Conservation (phyloP, 2,888 invertebrate genomes). For the Metellina segmentata region DNA sequence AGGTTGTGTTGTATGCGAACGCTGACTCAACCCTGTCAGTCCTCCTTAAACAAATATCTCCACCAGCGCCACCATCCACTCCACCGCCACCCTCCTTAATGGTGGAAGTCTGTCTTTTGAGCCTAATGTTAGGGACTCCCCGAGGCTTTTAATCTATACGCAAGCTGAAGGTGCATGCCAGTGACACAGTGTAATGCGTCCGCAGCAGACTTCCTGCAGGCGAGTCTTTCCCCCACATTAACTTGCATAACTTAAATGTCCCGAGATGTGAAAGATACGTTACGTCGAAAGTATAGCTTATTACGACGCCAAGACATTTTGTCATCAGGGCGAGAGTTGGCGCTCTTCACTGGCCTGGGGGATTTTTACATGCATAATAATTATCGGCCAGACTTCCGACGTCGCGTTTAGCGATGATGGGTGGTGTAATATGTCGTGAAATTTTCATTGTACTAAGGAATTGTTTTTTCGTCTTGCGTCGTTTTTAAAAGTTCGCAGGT, state of each 20-base stretch:
- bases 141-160: conserved; percentile 37
- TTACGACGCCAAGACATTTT: conserved; percentile 31
- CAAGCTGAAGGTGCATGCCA: conserved; percentile 6
- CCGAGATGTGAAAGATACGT: conserved; percentile 27
- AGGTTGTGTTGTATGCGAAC: background rate
- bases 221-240: conserved; percentile 17
- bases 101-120: conserved; percentile 1
- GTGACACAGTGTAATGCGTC: conserved; percentile 40
- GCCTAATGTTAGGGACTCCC: background rate
- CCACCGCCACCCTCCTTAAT: background rate
- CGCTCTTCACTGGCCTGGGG: background rate
- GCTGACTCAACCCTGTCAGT: background rate
- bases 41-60: background rate
- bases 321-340: conserved; percentile 17
- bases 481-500: too few species aligned
- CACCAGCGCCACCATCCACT: too few species aligned
- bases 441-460: too few species aligned
- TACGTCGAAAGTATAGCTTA: conserved; percentile 43
- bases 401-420: background rate
- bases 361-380: conserved; percentile 31
- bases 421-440: too few species aligned
- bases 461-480: too few species aligned
- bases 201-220: conserved; percentile 20
- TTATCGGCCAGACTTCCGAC: background rate
- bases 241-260: conserved; percentile 59